Percentiles rank a stretch among this genome's conserved stretches.
Evolutionary conservation across 1,140 invertebrate species (phyloP).

Genomic region (Drosophila mauritiana): DNA sequence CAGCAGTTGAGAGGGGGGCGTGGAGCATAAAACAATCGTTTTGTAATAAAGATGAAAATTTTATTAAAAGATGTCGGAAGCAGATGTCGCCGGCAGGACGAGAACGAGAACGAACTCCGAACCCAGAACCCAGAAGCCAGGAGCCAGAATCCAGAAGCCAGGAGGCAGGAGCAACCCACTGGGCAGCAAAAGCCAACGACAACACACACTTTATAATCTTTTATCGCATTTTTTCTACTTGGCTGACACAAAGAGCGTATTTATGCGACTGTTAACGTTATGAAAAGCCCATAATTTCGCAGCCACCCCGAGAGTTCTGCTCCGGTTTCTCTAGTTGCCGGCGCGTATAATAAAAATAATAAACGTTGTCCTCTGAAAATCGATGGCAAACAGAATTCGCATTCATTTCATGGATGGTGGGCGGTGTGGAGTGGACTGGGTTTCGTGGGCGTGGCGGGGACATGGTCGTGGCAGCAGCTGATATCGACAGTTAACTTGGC

Average conservation of each 20-base stretch:
- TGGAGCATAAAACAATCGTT: constrained; percentile 83
- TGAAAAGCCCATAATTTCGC: constrained; percentile 84
- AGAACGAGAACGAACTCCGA: constrained; percentile 36
- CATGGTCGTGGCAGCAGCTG: constrained; percentile 62
- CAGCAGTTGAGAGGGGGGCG: constrained; percentile 4
- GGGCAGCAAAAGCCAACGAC: constrained; percentile 57
- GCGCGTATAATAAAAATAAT: constrained; percentile 80
- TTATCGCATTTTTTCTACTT: constrained; percentile 84
- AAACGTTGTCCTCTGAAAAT: constrained; percentile 82
- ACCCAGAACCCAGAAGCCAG: constrained; percentile 4
- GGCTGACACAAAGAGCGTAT: constrained; percentile 84
- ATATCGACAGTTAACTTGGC: constrained; percentile 81
- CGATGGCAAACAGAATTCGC: constrained; percentile 84
- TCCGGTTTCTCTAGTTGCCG: constrained; percentile 22
- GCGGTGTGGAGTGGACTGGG: neutral
- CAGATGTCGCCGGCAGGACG: constrained; percentile 76
- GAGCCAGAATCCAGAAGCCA: neutral
- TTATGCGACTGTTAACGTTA: constrained; percentile 84
- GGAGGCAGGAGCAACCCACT: constrained; percentile 13
- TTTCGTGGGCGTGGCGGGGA: constrained; percentile 6
- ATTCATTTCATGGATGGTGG: constrained; percentile 58
- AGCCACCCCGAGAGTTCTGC: constrained; percentile 51
- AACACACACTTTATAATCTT: constrained; percentile 84
- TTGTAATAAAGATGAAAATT: constrained; percentile 85
- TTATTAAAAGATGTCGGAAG: constrained; percentile 85